Evolutionary conservation across 1,140 invertebrate genomes (phyloP), one percentile per base, ranked within the genome.

Genomic region (Drosophila chauvacae): DNA sequence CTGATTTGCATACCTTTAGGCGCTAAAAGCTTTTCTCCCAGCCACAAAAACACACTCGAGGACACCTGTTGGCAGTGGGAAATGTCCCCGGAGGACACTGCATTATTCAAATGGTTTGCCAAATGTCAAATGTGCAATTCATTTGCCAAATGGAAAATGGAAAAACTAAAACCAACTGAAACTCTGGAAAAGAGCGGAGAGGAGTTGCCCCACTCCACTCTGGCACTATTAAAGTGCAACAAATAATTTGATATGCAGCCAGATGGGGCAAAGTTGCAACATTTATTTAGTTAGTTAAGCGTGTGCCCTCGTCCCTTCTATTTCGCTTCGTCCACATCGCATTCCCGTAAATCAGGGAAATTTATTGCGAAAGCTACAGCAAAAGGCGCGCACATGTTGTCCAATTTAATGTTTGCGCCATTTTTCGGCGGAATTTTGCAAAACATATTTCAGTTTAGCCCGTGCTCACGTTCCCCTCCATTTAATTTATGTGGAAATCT

Each of bases 321-420:
- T 28, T 55, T 47, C 39, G 16, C n/a, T 7, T 10, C 63, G 11
- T 33, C 45, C 33, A 51, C 70, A 56, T 62, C 70, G 69, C 70
- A 48, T 63, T 72, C 75, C 68, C 80, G 83, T 87, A 87, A 87
- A 87, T 87, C 84, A 87, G 72, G 20, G 30, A 80, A 88, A 87
- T 88, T 88, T 87, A 87, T 88, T 77, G 85, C 83, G 42, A 87
- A 80, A 69, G 60, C 76, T 79, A 83, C 58, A 65, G 80, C 66
- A 83, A 83, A 80, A 77, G 84, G 84, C 84, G 82, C 82, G 76
- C 76, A 87, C 83, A 87, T 87, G 83, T 87, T 87, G 80, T 87
- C 76, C 80, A 77, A 87, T 80, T 87, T 82, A 86, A 87, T 87
- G 76, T 78, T 65, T 77, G 75, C 60, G 64, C 81, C 79, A 83